Conservation (phyloP, 2,113 vertebrate species). For the Physeter macrocephalus region DNA sequence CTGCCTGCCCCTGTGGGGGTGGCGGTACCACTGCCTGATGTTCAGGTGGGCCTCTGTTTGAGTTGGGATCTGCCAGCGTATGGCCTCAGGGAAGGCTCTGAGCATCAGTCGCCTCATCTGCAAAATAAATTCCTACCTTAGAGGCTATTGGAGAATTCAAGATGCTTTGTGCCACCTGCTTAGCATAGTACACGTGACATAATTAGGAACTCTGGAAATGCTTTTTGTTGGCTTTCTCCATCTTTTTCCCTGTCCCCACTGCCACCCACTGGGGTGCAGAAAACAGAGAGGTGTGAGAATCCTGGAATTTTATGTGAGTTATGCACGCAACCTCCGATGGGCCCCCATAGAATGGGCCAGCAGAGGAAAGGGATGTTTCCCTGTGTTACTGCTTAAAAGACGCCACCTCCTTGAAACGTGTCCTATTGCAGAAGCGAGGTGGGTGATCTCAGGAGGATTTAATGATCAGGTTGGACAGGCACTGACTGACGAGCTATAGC, state of each 20-base stretch:
- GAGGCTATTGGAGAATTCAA: background rate
- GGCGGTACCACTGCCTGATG: background rate
- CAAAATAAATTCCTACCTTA: background rate
- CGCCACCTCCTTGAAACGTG: background rate
- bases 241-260: background rate
- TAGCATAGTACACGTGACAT: fast-evolving
- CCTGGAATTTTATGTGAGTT: background rate
- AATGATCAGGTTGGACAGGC: background rate
- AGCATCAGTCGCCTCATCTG: background rate
- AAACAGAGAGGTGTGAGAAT: background rate
- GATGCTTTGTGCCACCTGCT: background rate
- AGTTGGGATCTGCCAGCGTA: background rate
- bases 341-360: background rate
- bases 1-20: fast-evolving
- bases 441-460: background rate
- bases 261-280: background rate
- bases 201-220: background rate
- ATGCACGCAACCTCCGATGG: background rate
- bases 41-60: background rate
- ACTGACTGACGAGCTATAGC: no score
- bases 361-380: background rate
- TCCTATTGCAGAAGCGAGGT: background rate
- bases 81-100: background rate
- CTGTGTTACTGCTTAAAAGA: no score
- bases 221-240: background rate